phyloP scores from a whole-genome alignment of 2,888 invertebrate genomes.

The Nemotelus nigrinus region DNA sequence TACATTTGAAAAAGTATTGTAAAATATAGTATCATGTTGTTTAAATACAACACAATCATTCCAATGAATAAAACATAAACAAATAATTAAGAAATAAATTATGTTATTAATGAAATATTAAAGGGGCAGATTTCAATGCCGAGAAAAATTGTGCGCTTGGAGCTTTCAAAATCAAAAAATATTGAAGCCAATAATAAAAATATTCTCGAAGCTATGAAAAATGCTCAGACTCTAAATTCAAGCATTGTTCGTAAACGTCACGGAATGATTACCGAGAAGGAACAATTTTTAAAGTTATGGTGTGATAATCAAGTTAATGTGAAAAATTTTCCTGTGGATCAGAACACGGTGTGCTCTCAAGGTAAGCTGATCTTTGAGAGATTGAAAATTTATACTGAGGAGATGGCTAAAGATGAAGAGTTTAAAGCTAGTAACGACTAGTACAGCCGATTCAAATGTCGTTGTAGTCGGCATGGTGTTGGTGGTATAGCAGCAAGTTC shows the following conservation, averaged over 20 bases:
- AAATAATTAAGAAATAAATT: no score
- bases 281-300: slow-evolving; percentile 25
- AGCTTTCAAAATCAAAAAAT: no score
- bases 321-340: slow-evolving; percentile 35
- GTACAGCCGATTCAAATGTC: slow-evolving; percentile 25
- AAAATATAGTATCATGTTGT: no score
- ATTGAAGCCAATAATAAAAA: no score
- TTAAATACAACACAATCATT: no score
- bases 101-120: no score
- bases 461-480: slow-evolving; percentile 35
- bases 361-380: slow-evolving; percentile 31
- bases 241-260: slow-evolving; percentile 11
- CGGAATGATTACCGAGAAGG: slow-evolving; percentile 35
- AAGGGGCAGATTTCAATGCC: no score
- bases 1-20: no score
- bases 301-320: slow-evolving; percentile 43
- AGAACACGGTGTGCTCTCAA: slow-evolving; percentile 4
- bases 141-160: no score
- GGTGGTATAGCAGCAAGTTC: slow-evolving; percentile 16
- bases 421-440: slow-evolving; percentile 34
- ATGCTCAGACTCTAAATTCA: not conserved
- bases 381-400: slow-evolving; percentile 31
- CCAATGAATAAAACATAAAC: no score
- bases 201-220: not conserved
- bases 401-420: slow-evolving; percentile 14